A percentile compares a stretch with the other conserved stretches of the same genome.
These are phyloP conservation scores for Tigriopus japonicus DNA, from an alignment of 1,140 invertebrate species.

Conservation along the genomic window DNA sequence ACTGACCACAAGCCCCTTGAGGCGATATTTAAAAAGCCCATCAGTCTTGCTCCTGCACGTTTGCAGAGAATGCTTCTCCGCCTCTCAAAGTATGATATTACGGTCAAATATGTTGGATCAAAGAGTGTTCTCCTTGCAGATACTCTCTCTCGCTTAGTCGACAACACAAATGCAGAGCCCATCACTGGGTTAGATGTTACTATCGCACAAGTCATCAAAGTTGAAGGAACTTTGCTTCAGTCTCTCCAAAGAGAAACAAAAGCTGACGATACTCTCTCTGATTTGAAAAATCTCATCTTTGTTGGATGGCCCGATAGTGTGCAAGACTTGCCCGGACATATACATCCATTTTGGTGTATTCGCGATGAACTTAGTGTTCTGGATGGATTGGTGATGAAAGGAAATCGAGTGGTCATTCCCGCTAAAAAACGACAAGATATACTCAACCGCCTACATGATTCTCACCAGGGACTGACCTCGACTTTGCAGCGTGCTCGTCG, in stretches of 20 bases:
- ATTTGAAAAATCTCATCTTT: not conserved
- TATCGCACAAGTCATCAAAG: not conserved
- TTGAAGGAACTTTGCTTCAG: not conserved
- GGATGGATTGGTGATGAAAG: no score
- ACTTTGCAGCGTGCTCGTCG: not conserved
- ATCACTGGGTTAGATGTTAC: not conserved
- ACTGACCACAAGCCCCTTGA: not conserved
- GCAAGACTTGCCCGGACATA: not conserved
- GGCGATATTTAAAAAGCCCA: not conserved
- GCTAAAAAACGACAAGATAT: no score
- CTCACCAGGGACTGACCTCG: not conserved
- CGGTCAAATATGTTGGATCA: not conserved
- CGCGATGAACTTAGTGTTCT: no score
- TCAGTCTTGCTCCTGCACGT: constrained; percentile 1
- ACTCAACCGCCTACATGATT: no score
- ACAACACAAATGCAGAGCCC: not conserved
- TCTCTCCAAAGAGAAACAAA: not conserved
- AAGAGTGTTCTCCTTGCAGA: not conserved
- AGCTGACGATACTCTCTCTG: not conserved
- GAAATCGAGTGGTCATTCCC: no score
- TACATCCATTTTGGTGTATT: no score
- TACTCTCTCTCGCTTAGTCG: not conserved
- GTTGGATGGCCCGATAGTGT: not conserved
- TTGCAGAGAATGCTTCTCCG: not conserved
- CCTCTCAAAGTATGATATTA: not conserved